Evolutionary conservation across 2,888 invertebrate genomes (phyloP), one percentile per base, ranked within the genome.

Genomic region (Xestia xanthographa): DNA sequence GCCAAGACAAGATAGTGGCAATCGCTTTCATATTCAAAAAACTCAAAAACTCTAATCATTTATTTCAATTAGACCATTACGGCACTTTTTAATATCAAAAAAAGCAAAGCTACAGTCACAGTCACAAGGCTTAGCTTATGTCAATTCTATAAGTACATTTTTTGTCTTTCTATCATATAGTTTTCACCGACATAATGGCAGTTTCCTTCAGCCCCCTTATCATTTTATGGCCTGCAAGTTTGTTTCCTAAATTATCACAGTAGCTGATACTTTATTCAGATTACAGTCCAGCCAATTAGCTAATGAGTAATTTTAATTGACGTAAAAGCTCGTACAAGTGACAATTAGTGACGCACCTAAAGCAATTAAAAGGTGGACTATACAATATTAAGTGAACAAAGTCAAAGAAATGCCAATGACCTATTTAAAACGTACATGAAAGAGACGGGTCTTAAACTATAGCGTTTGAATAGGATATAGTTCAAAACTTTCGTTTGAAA

Each of bases 401-500:
- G 14, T n/a, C 14, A 41, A 41, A n/a, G 63, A 41, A 63, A 63
- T 8, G 41, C 41, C 5, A 34, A 29, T 41, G 12, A 41, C 3
- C 14, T 8, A 22, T n/a, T 41, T 41, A 41, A 14, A 63, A 63
- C 41, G n/a, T 14, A 41, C 11, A 34, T 34, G 20, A 56, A 43
- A n/a, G 43, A 29, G 8, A 20, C 41, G 12, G 9, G 4, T 11
- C 29, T n/a, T 45, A 38, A 75, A 76, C 38, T 22, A 48, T 0
- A 53, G 12, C 20, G n/a, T 53, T 43, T 26, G 48, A 38, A 43
- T 29, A 74, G 12, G 22, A 41, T 11, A 6, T 62, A 5, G 20
- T 69, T 50, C 9, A 45, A 77, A 71, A 38, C 11, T n/a, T 69
- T 48, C 17, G 17, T 58, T 72, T 34, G 5, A 66, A 29, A 45